A percentile compares a stretch with the other conserved stretches of the same genome.
phyloP scores from a whole-genome alignment of 2,113 vertebrate species.

The Pardalotus punctatus region DNA sequence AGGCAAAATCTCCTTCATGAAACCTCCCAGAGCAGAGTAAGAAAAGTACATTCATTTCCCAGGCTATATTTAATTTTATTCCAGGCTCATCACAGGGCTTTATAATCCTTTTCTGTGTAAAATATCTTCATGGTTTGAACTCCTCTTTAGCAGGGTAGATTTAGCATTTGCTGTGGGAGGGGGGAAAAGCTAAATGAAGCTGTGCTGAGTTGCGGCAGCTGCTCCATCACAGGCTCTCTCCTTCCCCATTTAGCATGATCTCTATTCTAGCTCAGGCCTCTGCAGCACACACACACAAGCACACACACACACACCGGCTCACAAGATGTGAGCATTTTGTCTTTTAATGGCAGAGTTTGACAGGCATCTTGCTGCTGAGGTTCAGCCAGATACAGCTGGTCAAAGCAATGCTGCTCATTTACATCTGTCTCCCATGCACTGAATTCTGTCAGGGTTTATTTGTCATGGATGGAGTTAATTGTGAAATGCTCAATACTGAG shows the following conservation, averaged over 20 bases:
- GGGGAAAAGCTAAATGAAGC: not conserved
- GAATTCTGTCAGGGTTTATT: not conserved
- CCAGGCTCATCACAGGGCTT: not conserved
- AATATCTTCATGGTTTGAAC: not conserved
- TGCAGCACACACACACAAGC: not conserved
- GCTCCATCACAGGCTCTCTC: not conserved
- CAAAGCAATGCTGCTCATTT: not conserved
- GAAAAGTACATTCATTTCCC: conserved; percentile 24
- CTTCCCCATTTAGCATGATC: not conserved
- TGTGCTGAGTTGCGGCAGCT: not conserved
- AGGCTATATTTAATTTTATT: conserved; percentile 36
- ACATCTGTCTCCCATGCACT: conserved; percentile 24
- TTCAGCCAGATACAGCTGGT: conserved; percentile 15
- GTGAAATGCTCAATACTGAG: not conserved
- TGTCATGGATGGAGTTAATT: conserved; percentile 27
- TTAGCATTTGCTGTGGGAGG: conserved; percentile 6
- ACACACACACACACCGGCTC: not conserved
- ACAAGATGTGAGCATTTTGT: conserved; percentile 14
- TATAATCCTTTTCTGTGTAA: conserved; percentile 2
- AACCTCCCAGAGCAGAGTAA: not conserved
- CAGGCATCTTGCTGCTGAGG: not conserved
- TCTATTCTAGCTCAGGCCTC: not conserved
- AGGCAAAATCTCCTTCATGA: not conserved
- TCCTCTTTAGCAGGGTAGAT: not conserved
- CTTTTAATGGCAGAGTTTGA: not conserved